Conservation (phyloP, 2,888 invertebrate genomes). For the Drosophila vallismaia region DNA sequence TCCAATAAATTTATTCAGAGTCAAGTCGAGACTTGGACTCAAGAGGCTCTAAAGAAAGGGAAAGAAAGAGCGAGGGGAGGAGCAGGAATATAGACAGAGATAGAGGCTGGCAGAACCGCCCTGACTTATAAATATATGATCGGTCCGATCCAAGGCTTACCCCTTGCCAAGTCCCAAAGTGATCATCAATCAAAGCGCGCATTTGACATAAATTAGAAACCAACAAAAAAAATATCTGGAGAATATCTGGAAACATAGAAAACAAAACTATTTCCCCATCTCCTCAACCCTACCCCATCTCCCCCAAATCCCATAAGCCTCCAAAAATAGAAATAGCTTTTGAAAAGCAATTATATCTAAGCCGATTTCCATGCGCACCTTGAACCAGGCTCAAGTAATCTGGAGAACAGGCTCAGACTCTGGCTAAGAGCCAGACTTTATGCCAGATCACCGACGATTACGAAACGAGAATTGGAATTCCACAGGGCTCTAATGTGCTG, state of each 20-base stretch:
- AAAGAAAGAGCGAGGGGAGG: not conserved
- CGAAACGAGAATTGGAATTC: constrained; percentile 31
- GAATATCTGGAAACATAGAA: constrained; percentile 50
- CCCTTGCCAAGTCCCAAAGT: constrained; percentile 15
- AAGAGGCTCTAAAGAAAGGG: constrained; percentile 1
- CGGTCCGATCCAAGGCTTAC: constrained; percentile 23
- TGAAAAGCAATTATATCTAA: constrained; percentile 53
- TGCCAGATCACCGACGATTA: constrained; percentile 39
- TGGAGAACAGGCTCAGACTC: constrained; percentile 36
- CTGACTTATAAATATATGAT: constrained; percentile 70
- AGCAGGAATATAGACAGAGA: not conserved
- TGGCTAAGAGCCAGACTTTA: constrained; percentile 24
- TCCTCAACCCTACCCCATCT: not conserved
- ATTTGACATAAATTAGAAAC: constrained; percentile 79
- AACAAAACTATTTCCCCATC: constrained; percentile 11
- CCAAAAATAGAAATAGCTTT: constrained; percentile 18
- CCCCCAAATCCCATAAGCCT: not conserved
- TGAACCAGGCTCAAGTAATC: constrained; percentile 30
- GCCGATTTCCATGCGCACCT: constrained; percentile 51
- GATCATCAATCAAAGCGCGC: constrained; percentile 77
- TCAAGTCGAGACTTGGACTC: constrained; percentile 59
- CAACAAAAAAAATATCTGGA: constrained; percentile 43
- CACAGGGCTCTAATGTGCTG: constrained; percentile 33
- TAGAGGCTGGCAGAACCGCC: constrained; percentile 57
- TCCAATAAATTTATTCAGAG: constrained; percentile 75